phyloP scores from a whole-genome alignment of 2,797 vertebrate genomes.

The Argyrosomus regius region DNA sequence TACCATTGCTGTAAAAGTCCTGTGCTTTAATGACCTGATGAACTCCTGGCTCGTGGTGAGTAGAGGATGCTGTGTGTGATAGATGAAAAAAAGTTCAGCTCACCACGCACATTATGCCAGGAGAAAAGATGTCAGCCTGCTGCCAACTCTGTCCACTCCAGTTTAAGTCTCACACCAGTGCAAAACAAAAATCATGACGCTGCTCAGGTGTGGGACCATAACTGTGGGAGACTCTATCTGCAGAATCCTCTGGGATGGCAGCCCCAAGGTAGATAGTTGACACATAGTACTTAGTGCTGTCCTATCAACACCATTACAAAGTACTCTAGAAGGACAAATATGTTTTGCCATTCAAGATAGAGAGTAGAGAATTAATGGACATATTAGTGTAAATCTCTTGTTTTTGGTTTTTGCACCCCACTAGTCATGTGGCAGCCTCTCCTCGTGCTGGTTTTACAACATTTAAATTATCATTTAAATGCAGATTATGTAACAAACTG shows the following conservation, averaged over 20 bases:
- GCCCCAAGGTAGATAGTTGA: background rate
- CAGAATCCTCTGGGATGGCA: slow-evolving; percentile 37
- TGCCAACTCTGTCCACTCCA: slow-evolving; percentile 76
- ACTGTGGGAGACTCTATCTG: slow-evolving; percentile 80
- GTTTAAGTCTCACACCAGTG: slow-evolving; percentile 93
- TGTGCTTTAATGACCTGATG: slow-evolving; percentile 3
- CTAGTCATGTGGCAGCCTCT: too few species aligned
- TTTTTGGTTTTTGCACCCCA: too few species aligned
- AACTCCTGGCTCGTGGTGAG: slow-evolving; percentile 11
- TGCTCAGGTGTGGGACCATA: slow-evolving; percentile 91
- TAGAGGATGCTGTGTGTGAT: slow-evolving; percentile 20
- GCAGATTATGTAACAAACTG: too few species aligned
- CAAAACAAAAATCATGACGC: slow-evolving; percentile 89
- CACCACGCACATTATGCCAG: slow-evolving; percentile 33
- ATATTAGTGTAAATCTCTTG: too few species aligned
- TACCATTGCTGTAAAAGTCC: background rate
- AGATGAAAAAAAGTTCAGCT: slow-evolving; percentile 36
- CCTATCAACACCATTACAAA: background rate
- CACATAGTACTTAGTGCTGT: background rate
- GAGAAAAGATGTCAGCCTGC: slow-evolving; percentile 41
- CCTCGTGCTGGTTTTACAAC: too few species aligned
- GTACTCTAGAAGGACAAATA: background rate
- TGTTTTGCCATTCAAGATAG: background rate
- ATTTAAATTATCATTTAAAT: too few species aligned
- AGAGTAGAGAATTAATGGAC: background rate